Base-by-base conservation (phyloP, 2,888 invertebrate species). In the Leptopterna dolabrata region DNA sequence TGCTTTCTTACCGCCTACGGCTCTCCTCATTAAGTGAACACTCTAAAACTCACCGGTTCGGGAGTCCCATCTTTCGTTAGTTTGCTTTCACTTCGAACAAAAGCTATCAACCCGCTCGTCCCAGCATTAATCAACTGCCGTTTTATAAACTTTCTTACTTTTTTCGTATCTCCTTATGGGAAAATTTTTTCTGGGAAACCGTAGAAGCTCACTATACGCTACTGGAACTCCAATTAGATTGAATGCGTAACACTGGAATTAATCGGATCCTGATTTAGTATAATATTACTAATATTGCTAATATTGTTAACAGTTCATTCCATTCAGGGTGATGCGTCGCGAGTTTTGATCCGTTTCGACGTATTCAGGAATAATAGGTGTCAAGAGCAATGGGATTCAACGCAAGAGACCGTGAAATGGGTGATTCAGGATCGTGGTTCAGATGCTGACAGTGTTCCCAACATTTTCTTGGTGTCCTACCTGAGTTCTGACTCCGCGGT, bases 41-140 rank as follows among this genome's bases (percentile, higher is more conserved):
- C 63, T 63, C 63, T 63, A 24, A 13, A 63, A 63, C 63, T 63
- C 63, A 63, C 63, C 63, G 63, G 63, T 63, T 63, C 63, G 63
- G 63, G 63, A 63, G 63, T 63, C 63, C 63, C 63, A 63, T 63
- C 63, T 63, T 63, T 63, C 63, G 63, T 63, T 63, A 63, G 63
- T 63, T 63, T 63, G 63, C 63, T 63, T 63, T 63, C 63, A 63
- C 63, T 63, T 24, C 27, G 63, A 63, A 63, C 63, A 63, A 63
- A 63, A 63, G 63, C 63, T 19, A 63, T 63, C 63, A 63, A 63
- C 63, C 24, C 63, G 63, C 63, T 19, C 24, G 63, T 63, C 63
- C 9, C 63, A 24, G 63, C 63, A 24, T 63, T 63, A 63, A 63
- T 63, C 24, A 63, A 24, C 24, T 63, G 63, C 24, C 63, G 36